A percentile compares a stretch with the other conserved stretches of the same genome.
phyloP scores from a whole-genome alignment of 2,797 vertebrate species.

The Onychomys leucogaster region DNA sequence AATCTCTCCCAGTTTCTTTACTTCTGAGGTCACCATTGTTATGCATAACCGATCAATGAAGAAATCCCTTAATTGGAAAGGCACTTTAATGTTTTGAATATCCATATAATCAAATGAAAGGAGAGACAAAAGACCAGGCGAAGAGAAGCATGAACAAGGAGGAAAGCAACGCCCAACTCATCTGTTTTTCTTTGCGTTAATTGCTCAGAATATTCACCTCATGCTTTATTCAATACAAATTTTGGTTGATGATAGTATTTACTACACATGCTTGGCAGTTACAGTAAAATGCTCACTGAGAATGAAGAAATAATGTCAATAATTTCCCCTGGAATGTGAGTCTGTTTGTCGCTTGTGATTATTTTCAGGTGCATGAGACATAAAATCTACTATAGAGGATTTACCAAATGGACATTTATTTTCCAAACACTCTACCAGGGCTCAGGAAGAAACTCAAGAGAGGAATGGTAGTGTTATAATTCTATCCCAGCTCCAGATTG shows the following conservation, averaged over 20 bases:
- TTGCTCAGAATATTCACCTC: slow-evolving; percentile 23
- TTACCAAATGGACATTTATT: not conserved
- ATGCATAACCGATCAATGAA: not conserved
- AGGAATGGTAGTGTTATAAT: not conserved
- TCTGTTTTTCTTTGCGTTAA: not conserved
- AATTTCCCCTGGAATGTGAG: not conserved
- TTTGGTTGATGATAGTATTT: slow-evolving; percentile 45
- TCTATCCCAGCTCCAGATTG: not conserved
- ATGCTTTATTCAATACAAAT: slow-evolving; percentile 23
- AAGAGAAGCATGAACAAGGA: not conserved
- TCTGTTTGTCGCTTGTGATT: not conserved
- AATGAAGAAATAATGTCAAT: not conserved
- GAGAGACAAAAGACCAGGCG: not conserved
- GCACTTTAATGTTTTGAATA: not conserved
- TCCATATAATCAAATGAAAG: not conserved
- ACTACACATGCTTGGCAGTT: not conserved
- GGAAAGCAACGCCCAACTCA: not conserved
- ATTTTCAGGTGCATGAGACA: not conserved
- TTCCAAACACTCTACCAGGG: not conserved
- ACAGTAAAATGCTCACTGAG: not conserved
- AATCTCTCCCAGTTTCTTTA: not conserved
- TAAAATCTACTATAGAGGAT: not conserved
- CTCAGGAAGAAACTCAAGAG: not conserved
- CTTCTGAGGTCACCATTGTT: not conserved
- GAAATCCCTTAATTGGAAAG: not conserved